phyloP scores from a whole-genome alignment of 1,140 invertebrate genomes.

The Polyergus mexicanus region DNA sequence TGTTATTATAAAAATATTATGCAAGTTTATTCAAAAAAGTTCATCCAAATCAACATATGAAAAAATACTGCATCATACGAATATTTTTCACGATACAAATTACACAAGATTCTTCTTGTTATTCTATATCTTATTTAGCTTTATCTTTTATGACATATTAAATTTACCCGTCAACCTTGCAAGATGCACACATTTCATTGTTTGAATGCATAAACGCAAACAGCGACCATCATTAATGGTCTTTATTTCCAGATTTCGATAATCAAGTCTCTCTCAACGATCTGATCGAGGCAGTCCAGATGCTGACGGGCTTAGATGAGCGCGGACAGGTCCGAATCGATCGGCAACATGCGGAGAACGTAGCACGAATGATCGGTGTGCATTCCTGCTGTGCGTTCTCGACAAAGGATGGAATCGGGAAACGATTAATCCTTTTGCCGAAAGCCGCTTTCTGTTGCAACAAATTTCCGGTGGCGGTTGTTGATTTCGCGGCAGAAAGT shows the following conservation, averaged over 20 bases:
- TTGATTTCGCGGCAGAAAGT: slow-evolving; percentile 48
- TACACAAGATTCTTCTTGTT: background rate
- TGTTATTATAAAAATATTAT: background rate
- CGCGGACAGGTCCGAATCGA: slow-evolving; percentile 62
- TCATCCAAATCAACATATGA: background rate
- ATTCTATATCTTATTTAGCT: background rate
- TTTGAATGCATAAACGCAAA: slow-evolving; percentile 4
- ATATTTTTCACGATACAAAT: background rate
- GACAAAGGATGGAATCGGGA: background rate
- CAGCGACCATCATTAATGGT: slow-evolving; percentile 44
- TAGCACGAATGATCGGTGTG: slow-evolving; percentile 75
- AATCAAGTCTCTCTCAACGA: slow-evolving; percentile 87
- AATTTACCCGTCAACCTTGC: background rate
- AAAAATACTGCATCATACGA: background rate
- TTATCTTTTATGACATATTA: background rate
- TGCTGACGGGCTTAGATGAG: slow-evolving; percentile 80
- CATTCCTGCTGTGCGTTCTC: slow-evolving; percentile 9
- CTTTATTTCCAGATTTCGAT: slow-evolving; percentile 87
- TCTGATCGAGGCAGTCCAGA: slow-evolving; percentile 86
- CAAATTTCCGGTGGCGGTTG: slow-evolving; percentile 62
- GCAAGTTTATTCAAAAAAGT: background rate
- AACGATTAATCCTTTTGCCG: slow-evolving; percentile 47
- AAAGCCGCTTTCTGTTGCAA: slow-evolving; percentile 52
- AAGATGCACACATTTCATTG: background rate
- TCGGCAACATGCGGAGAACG: slow-evolving; percentile 62